phyloP scores from a whole-genome alignment of 2,113 vertebrate species.

The Camelus bactrianus region DNA sequence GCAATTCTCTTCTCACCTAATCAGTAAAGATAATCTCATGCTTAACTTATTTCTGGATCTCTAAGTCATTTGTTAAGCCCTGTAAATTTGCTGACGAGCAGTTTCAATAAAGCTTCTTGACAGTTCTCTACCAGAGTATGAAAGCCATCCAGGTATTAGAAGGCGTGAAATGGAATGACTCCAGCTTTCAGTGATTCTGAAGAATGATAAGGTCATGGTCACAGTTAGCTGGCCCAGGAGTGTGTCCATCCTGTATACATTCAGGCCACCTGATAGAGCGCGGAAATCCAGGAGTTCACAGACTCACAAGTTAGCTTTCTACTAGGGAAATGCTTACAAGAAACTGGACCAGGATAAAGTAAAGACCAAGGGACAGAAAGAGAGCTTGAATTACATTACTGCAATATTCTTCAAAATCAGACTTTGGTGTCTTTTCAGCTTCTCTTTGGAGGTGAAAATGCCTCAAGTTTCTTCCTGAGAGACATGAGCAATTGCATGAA shows the following conservation, averaged over 20 bases:
- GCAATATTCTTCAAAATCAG: conserved; percentile 10
- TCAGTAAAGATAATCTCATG: not conserved
- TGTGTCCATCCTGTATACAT: fast-evolving
- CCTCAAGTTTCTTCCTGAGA: not conserved
- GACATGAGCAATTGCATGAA: not conserved
- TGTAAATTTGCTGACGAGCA: not conserved
- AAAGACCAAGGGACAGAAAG: conserved; percentile 22
- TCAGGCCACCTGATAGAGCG: not conserved
- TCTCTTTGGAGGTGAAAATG: conserved; percentile 8
- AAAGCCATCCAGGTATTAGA: not conserved
- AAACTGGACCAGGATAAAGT: conserved; percentile 18
- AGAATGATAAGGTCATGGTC: not conserved
- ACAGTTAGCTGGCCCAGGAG: not conserved
- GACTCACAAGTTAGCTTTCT: not conserved
- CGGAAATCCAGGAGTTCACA: not conserved
- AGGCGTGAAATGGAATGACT: not conserved
- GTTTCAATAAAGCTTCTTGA: not conserved
- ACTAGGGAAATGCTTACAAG: not conserved
- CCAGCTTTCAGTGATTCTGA: not conserved
- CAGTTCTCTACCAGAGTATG: not conserved
- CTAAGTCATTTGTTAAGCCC: not conserved
- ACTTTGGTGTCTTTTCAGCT: not conserved
- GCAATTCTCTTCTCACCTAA: not conserved
- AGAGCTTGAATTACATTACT: not conserved
- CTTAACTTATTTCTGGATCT: not conserved